These are phyloP conservation scores for Psittacula derbiana DNA, from an alignment of 2,797 vertebrate species.

Conservation along the genomic window DNA sequence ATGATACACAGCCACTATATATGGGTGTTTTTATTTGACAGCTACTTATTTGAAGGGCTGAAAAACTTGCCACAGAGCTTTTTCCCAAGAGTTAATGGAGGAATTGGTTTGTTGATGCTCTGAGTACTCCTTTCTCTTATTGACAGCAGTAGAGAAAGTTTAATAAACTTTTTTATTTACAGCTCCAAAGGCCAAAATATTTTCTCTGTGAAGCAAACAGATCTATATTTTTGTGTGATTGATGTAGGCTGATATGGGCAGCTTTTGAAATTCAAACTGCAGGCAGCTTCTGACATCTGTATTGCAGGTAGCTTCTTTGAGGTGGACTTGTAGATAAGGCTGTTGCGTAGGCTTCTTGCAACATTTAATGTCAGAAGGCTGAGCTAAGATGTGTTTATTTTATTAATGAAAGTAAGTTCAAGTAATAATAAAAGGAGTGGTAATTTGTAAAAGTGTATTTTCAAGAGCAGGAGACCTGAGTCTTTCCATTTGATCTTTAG, in stretches of 20 bases:
- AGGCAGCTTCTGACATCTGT: slow-evolving; percentile 7
- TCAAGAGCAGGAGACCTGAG: not conserved
- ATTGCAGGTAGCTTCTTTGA: not conserved
- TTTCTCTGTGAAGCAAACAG: not conserved
- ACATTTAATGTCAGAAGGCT: not conserved
- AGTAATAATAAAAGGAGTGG: not conserved
- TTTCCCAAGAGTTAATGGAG: not conserved
- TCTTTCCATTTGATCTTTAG: not conserved
- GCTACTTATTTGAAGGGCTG: not conserved
- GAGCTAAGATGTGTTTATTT: not conserved
- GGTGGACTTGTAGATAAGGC: not conserved
- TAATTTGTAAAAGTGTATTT: not conserved
- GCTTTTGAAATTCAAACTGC: slow-evolving; percentile 25
- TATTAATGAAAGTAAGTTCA: not conserved
- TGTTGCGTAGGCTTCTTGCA: not conserved
- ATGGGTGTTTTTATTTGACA: not conserved
- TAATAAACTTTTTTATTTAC: not conserved
- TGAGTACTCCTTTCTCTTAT: not conserved
- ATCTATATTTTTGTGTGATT: not conserved
- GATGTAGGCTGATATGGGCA: not conserved
- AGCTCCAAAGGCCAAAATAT: not conserved
- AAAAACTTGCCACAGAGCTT: not conserved
- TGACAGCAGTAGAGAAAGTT: not conserved
- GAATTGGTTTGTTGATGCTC: not conserved
- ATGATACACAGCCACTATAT: too few relatives aligned